Conservation (phyloP, 2,797 vertebrate species). For the Dermochelys coriacea region DNA sequence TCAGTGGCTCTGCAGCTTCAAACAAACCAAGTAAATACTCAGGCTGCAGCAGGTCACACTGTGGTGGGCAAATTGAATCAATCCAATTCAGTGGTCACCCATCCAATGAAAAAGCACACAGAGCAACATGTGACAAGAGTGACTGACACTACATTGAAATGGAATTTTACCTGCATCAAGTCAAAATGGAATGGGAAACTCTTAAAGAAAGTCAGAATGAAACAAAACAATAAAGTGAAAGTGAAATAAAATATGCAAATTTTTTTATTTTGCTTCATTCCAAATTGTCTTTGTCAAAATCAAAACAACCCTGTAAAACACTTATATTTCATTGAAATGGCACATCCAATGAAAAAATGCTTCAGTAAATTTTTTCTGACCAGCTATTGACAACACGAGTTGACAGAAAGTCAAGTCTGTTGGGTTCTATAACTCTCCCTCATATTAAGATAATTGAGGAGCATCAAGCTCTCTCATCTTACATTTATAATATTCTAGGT, state of each 20-base stretch:
- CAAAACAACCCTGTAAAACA: not conserved
- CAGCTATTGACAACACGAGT: not conserved
- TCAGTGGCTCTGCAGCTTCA: not conserved
- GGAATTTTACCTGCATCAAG: not conserved
- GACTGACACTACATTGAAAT: not conserved
- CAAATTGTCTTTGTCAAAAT: not conserved
- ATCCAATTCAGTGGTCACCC: not conserved
- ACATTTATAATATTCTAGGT: conserved; percentile 52
- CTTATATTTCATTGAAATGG: not conserved
- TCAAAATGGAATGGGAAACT: not conserved
- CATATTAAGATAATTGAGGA: conserved; percentile 39
- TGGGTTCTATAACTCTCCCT: not conserved
- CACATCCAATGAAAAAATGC: not conserved
- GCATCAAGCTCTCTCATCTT: not conserved
- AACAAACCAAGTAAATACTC: not conserved
- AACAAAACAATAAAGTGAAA: not conserved
- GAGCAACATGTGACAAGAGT: not conserved
- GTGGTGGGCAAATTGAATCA: not conserved
- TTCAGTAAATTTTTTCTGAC: not conserved
- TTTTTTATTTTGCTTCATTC: not conserved
- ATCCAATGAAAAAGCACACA: not conserved
- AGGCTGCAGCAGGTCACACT: not conserved
- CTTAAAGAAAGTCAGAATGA: not conserved
- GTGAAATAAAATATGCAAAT: not conserved
- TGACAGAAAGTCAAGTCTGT: not conserved